Evolutionary conservation across 2,797 vertebrate genomes (phyloP).

Genomic region (Lycodopsis pacificus): DNA sequence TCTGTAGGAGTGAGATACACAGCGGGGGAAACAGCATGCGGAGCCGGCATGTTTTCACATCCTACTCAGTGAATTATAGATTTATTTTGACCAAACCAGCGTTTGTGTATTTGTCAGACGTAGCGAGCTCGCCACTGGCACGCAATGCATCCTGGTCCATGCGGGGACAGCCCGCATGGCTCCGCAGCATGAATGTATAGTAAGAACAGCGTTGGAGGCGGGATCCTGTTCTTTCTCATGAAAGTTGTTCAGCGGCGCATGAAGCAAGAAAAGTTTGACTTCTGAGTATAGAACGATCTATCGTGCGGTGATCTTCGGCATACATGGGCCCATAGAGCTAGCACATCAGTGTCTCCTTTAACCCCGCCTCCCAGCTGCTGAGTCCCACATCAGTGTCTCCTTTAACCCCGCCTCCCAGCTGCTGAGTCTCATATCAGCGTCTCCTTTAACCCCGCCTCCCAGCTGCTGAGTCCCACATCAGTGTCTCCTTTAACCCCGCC

Average conservation of each 20-base stretch:
- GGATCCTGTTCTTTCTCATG: too few species aligned
- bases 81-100: neutral
- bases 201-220: too few species aligned
- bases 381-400: neutral
- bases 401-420: neutral
- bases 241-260: too few species aligned
- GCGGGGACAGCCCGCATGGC: too few species aligned
- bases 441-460: neutral
- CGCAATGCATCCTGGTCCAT: too few species aligned
- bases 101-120: neutral
- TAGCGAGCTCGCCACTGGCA: neutral
- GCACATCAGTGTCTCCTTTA: neutral
- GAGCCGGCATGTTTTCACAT: neutral
- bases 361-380: neutral
- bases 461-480: neutral
- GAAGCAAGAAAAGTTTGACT: too few species aligned
- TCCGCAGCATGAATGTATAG: too few species aligned
- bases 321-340: neutral
- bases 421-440: neutral
- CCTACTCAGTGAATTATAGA: neutral
- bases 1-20: neutral
- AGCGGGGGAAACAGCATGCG: too few species aligned
- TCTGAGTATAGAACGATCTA: too few species aligned
- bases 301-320: neutral
- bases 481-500: neutral